A percentile compares a stretch with the other conserved stretches of the same genome.
These are phyloP conservation scores for Catotricha subobsoleta DNA, from an alignment of 2,888 invertebrate genomes.

Conservation along the genomic window DNA sequence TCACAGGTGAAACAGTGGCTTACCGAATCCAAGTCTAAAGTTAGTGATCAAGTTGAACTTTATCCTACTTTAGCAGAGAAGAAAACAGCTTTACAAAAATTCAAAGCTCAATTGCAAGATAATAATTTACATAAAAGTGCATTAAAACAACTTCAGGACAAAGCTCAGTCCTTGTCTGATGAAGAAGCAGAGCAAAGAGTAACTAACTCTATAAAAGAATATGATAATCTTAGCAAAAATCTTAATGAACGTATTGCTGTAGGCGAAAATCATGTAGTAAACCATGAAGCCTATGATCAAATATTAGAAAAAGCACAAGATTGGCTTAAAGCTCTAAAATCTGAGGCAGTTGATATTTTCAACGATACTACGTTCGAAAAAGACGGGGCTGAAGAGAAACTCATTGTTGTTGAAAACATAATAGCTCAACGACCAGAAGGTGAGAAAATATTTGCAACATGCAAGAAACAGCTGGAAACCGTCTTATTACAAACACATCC, in stretches of 20 bases:
- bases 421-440: constrained; percentile 55
- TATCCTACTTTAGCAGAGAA: constrained; percentile 74
- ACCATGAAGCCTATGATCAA: constrained; percentile 69
- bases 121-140: constrained; percentile 71
- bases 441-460: constrained; percentile 47
- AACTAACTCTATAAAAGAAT: constrained; percentile 51
- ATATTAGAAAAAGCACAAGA: constrained; percentile 68
- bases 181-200: constrained; percentile 60
- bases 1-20: constrained; percentile 79
- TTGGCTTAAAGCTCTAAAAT: constrained; percentile 59
- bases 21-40: constrained; percentile 54
- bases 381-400: constrained; percentile 57
- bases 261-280: constrained; percentile 52
- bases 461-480: constrained; percentile 49
- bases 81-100: constrained; percentile 66
- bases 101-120: constrained; percentile 66
- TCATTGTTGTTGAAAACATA: constrained; percentile 56
- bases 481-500: constrained; percentile 62
- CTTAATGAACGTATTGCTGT: constrained; percentile 45
- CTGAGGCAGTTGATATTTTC: constrained; percentile 57
- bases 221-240: constrained; percentile 46
- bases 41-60: constrained; percentile 50
- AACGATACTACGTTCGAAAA: constrained; percentile 56
- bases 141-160: constrained; percentile 64
- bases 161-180: constrained; percentile 60